Base-by-base conservation (phyloP, 1,140 invertebrate species). In the Lepidurus apus region DNA sequence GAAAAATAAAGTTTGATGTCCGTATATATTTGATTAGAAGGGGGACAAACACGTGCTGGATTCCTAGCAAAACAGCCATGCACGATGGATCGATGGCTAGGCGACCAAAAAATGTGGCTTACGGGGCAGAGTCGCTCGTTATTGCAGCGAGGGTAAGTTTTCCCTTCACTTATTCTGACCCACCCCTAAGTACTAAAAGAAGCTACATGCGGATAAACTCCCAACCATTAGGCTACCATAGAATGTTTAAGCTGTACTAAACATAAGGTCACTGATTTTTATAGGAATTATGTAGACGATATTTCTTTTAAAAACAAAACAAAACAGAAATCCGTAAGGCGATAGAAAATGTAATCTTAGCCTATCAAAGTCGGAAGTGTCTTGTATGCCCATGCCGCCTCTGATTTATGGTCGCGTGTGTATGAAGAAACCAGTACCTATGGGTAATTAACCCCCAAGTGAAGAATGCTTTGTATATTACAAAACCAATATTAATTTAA, bases 71-170 rank as follows among this genome's bases (percentile, higher is more conserved):
- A 76, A 43, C 26, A n/a, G 75, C 34, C 75, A 26, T 26, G 34
- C 77, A 43, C 44, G 73, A 79, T 79, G 78, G 78, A 79, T 24
- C 78, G 78, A 21, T 79, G 78, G 78, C 24, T 79, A 74, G 78
- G 65, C 74, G 78, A 79, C 9, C 75, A 74, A 10, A 42, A 74
- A 45, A 43, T 75, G 42, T 79, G 78, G 78, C 65, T 79, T n/a
- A 74, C 44, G n/a, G 78, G 73, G 10, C 73, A 42, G 24, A 79
- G 73, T 75, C 78, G 78, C 10, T 42, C 74, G 2, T 74, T 79
- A 26, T 47, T 77, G 17, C 75, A 77, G 13, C 26, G 75, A 42
- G 75, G 75, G 75, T 77, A 77, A 77, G 24, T 26, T 42, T 17
- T 47, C 13, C 17, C 47, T 77, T 26, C 17, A 26, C 75, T 77